Evolutionary conservation across 2,888 invertebrate species (phyloP), one percentile per base, ranked within the genome.

Genomic region (Tortricodes alternella): DNA sequence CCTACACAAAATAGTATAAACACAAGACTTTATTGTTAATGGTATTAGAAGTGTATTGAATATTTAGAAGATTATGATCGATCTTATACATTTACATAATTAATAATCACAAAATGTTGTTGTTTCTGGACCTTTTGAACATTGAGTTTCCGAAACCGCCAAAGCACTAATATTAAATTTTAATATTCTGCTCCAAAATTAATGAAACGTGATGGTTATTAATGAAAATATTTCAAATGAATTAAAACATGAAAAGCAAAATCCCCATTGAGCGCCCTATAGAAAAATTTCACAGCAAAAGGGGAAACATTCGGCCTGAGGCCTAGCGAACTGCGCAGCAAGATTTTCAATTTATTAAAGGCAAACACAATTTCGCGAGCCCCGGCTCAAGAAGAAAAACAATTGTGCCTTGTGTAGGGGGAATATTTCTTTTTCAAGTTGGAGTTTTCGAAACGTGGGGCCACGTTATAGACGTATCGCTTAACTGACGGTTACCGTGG

Each of bases 271-370:
- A 63, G 64, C 64, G 66, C 59, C 63, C 64, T 50, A 46, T 56
- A 53, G 61, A 66, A 62, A 69, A 64, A 68, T 62, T 59, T 52
- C 35, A 60, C 23, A 29, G 34, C 51, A 59, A 63, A 52, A 52
- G 38, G 52, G 53, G 48, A 16, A 61, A 56, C 51, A 50, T 48
- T 50, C 39, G 58, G 35, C 48, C 32, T 39, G 39, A 34, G 49
- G 50, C 23, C 18, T 39, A 39, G 55, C 58, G 63, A 63, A 72
- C 71, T 69, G 72, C 64, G 68, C 70, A 73, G 71, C 66, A 73
- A 77, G 75, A 78, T 78, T 83, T 82, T 78, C 78, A 80, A 80
- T 85, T 81, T 83, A 80, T 81, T 78, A 83, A 79, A 80, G 70
- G 73, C 73, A 78, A 79, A 78, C 74, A 76, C 74, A 78, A 79